Conservation (phyloP, 1,140 invertebrate species). For the Anthonomus grandis region DNA sequence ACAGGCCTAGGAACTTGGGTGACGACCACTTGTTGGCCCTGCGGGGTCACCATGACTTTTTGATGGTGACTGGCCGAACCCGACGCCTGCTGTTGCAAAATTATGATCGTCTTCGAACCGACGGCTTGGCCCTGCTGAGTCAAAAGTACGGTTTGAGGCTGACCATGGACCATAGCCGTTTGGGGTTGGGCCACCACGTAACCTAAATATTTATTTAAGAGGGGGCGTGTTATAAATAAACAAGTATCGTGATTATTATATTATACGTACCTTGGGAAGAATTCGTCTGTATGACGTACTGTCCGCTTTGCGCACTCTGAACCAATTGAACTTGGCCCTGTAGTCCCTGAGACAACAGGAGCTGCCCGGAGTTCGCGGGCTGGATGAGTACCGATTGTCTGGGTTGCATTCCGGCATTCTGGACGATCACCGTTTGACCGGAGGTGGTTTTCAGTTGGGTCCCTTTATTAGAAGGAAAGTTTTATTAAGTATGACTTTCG, state of each 20-base stretch:
- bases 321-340: conserved; percentile 46
- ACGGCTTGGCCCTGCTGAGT: conserved; percentile 62
- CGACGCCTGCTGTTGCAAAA: conserved; percentile 61
- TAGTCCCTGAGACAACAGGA: conserved; percentile 39
- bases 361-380: conserved; percentile 46
- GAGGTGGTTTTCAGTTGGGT: conserved; percentile 31
- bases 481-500: no score
- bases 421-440: conserved; percentile 50
- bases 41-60: conserved; percentile 60
- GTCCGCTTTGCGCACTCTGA: conserved; percentile 45
- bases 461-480: conserved; percentile 6
- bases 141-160: conserved; percentile 60
- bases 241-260: neutral
- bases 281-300: conserved; percentile 56
- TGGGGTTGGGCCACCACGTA: conserved; percentile 64
- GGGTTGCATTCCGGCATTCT: conserved; percentile 49
- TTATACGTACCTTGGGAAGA: conserved; percentile 51
- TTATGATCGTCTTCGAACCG: conserved; percentile 68
- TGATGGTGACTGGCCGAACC: conserved; percentile 43
- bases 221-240: neutral
- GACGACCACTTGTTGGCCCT: conserved; percentile 64
- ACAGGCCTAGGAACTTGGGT: conserved; percentile 55
- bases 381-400: conserved; percentile 45
- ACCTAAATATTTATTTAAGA: no score
- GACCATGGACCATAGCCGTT: conserved; percentile 58